Conservation (phyloP, 2,888 invertebrate genomes). For the Stratiomys singularior region DNA sequence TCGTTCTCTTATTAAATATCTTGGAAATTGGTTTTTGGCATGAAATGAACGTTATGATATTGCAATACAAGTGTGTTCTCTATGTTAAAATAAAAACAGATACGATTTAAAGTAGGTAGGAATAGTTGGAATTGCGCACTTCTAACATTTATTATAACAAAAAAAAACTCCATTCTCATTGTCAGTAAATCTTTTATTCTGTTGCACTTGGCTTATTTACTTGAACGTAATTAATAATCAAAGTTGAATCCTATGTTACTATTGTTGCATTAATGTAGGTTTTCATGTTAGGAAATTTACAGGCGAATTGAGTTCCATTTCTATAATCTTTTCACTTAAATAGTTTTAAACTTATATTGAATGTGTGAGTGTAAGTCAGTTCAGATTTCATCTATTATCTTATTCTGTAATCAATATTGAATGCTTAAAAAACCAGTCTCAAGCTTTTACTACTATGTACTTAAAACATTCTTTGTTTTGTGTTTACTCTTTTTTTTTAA, state of each 20-base stretch:
- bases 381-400: slow-evolving; percentile 11
- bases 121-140: slow-evolving; percentile 2
- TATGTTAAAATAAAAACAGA: background rate
- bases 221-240: background rate
- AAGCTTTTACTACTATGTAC: slow-evolving; percentile 18
- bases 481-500: too few species aligned
- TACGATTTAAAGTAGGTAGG: background rate
- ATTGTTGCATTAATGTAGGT: background rate
- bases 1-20: background rate
- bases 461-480: background rate
- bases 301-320: too few species aligned
- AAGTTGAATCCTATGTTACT: slow-evolving; percentile 4
- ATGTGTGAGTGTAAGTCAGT: background rate
- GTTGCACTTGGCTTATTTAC: background rate
- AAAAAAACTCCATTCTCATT: background rate
- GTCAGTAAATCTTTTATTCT: background rate
- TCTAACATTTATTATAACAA: slow-evolving; percentile 3
- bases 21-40: background rate
- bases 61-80: background rate
- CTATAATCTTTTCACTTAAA: background rate
- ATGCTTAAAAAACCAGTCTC: slow-evolving; percentile 38
- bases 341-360: background rate
- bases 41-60: background rate
- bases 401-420: background rate
- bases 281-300: background rate